These are phyloP conservation scores for Recurvirostra avosetta DNA, from an alignment of 2,113 vertebrate genomes.

Conservation along the genomic window DNA sequence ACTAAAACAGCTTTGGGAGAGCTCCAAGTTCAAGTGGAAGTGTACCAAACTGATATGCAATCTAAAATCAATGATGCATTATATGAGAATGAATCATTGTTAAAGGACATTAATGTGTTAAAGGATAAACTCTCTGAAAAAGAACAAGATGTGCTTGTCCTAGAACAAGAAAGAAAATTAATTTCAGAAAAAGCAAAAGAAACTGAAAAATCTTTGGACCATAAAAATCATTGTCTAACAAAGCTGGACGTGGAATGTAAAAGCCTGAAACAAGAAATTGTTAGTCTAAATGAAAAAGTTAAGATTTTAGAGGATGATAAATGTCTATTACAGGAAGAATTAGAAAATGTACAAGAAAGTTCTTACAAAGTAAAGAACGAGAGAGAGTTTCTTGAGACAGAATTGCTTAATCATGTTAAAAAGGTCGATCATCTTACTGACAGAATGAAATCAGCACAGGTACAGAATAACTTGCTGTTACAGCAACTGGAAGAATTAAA, in stretches of 20 bases:
- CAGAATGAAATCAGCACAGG: constrained; percentile 65
- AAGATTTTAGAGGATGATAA: constrained; percentile 86
- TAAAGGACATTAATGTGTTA: constrained; percentile 68
- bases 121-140: constrained; percentile 73
- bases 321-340: constrained; percentile 84
- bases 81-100: constrained; percentile 70
- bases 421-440: constrained; percentile 79
- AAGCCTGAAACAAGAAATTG: constrained; percentile 67
- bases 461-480: constrained; percentile 73
- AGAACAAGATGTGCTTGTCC: constrained; percentile 50
- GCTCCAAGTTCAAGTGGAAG: constrained; percentile 66
- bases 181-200: constrained; percentile 60
- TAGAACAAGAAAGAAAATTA: constrained; percentile 68
- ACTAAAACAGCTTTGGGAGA: constrained; percentile 68
- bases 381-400: constrained; percentile 82
- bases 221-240: constrained; percentile 56
- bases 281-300: constrained; percentile 81
- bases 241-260: constrained; percentile 67
- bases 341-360: constrained; percentile 81
- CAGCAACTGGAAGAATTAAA: constrained; percentile 73
- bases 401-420: constrained; percentile 80
- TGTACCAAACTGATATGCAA: constrained; percentile 68
- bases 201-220: constrained; percentile 56
- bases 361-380: constrained; percentile 85
- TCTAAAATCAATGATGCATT: constrained; percentile 70